Conservation (phyloP, 2,888 invertebrate species). For the Aleiodes alternator region DNA sequence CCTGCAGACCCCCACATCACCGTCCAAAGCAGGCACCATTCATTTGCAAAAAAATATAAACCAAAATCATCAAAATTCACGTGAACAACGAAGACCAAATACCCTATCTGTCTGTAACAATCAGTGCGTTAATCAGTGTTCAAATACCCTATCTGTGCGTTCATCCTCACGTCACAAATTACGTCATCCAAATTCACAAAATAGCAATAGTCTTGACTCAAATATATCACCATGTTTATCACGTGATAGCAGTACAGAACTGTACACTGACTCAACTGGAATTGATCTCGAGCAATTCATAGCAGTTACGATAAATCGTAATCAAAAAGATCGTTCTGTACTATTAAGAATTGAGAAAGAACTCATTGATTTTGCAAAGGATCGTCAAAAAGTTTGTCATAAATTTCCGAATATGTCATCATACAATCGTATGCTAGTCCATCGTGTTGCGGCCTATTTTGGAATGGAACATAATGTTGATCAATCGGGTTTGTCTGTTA, state of each 20-base stretch:
- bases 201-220: conserved; percentile 74
- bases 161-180: conserved; percentile 73
- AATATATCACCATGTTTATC: conserved; percentile 75
- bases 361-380: conserved; percentile 88
- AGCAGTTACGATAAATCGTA: conserved; percentile 92
- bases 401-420: conserved; percentile 96
- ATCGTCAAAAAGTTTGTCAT: conserved; percentile 77
- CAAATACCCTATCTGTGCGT: conserved; percentile 65
- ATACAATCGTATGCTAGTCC: conserved; percentile 97
- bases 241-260: conserved; percentile 85
- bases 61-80: conserved; percentile 63
- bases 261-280: conserved; percentile 85
- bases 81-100: conserved; percentile 66
- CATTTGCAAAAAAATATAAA: conserved; percentile 69
- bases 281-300: conserved; percentile 92
- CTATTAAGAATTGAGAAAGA: conserved; percentile 93
- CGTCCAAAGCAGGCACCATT: conserved; percentile 68
- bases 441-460: conserved; percentile 94
- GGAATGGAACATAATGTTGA: conserved; percentile 97
- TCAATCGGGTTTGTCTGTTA: conserved; percentile 86
- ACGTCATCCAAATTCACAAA: conserved; percentile 75
- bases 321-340: conserved; percentile 89
- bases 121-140: conserved; percentile 67
- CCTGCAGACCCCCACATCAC: conserved; percentile 69
- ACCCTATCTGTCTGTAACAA: conserved; percentile 69